Base-by-base conservation (phyloP, 2,888 invertebrate species). In the Acanthacorydalis orientalis region DNA sequence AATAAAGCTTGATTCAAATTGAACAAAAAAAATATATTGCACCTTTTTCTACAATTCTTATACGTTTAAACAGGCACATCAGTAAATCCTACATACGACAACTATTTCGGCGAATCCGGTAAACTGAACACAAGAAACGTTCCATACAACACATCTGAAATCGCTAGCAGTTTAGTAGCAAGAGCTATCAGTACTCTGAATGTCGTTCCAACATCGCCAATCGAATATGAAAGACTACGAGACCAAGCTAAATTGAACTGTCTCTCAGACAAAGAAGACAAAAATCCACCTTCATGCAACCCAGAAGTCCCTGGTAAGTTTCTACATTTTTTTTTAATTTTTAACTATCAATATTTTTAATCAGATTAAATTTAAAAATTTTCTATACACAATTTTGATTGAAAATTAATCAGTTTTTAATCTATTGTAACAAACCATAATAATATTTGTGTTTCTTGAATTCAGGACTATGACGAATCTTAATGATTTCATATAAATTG, bases 71-170 rank as follows among this genome's bases (percentile, higher is more conserved):
- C 10, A 37, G 37, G 37, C 7, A 37, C 37, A 12, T 35, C 46
- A 11, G 31, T 31, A 9, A 38, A 47, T 43, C 47, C 47, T 7
- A 43, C 42, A 35, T 63, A 59, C 50, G 68, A 72, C 53, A 61
- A 59, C 4, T 69, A 68, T 53, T 67, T 64, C 51, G 70, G 70
- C 1, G 65, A 67, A 44, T 58, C 60, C 2, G 66, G 67, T 0
- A 55, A 58, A 51, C 57, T 60, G 32, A 64, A 64, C 44, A 57
- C 62, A 16, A 58, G 59, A 32, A 60, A 59, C 15, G 61, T 63
- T 11, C 43, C 52, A 1, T 72, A 72, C 57, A 68, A 72, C 54
- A 57, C 61, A 12, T 57, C 61, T 7, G 64, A 63, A 1, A 59
- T 72, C 2, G 56, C 58, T 43, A 57, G 63, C 15, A 68, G 70